Percentiles rank a stretch among this genome's conserved stretches.
These are phyloP conservation scores for Drosophila anceps DNA, from an alignment of 2,888 invertebrate species.

Conservation along the genomic window DNA sequence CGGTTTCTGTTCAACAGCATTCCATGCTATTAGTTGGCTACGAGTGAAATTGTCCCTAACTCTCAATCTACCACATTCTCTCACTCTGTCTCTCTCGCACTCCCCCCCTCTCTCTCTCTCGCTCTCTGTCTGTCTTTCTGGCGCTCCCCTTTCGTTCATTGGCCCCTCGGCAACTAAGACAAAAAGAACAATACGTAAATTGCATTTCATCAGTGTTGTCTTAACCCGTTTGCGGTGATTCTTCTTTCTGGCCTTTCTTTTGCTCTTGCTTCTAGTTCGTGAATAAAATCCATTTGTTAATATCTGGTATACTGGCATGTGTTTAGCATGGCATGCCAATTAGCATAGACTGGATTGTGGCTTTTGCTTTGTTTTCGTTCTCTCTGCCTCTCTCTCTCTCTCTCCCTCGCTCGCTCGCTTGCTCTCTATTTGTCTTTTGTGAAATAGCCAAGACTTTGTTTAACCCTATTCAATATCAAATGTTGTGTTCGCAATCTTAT, in stretches of 20 bases:
- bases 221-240: constrained; percentile 30
- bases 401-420: background rate
- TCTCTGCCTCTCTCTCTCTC: background rate
- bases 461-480: constrained; percentile 11
- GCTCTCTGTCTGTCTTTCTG: background rate
- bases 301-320: constrained; percentile 7
- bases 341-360: constrained; percentile 11
- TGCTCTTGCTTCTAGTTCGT: background rate
- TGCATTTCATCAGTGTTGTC: constrained; percentile 51
- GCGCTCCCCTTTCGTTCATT: constrained; percentile 21
- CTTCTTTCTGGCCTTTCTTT: background rate
- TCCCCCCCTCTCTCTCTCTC: background rate
- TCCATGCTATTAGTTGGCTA: constrained; percentile 37
- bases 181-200: constrained; percentile 24
- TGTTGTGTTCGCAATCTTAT: constrained; percentile 49
- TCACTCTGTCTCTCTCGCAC: background rate
- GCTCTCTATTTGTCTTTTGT: background rate
- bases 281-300: constrained; percentile 4
- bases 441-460: background rate
- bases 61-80: background rate
- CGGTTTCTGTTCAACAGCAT: constrained; percentile 32
- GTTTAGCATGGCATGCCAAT: constrained; percentile 3
- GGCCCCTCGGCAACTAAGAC: constrained; percentile 39
- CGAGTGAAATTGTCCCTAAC: constrained; percentile 9
- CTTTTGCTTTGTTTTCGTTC: background rate